phyloP scores from a whole-genome alignment of 2,113 vertebrate species.

The Donacobius atricapilla region DNA sequence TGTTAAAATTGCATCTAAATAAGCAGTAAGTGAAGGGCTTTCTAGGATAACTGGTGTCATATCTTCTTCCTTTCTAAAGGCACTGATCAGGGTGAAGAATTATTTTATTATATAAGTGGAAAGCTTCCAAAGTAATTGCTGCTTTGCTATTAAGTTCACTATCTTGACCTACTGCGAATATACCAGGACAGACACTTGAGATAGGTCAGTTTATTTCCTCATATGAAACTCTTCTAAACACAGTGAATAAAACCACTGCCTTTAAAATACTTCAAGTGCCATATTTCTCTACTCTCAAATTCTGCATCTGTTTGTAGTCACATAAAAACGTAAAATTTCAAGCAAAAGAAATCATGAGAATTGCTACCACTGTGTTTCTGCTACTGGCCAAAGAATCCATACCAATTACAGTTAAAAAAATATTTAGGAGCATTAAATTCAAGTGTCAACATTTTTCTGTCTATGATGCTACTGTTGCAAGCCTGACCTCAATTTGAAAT shows the following conservation, averaged over 20 bases:
- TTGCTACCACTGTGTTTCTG: background rate
- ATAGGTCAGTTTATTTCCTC: background rate
- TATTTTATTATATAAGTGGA: background rate
- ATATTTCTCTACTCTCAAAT: background rate
- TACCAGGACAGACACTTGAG: background rate
- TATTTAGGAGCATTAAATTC: background rate
- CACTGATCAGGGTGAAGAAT: background rate
- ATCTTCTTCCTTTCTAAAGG: background rate
- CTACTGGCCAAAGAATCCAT: background rate
- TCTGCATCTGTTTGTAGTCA: background rate
- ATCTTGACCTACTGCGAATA: background rate
- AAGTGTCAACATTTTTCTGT: background rate
- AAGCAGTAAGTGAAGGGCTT: background rate
- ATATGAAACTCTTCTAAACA: background rate
- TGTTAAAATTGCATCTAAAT: background rate
- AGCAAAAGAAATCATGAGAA: background rate
- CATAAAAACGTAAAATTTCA: background rate
- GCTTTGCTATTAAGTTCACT: background rate
- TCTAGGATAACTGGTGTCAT: background rate
- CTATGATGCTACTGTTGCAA: background rate
- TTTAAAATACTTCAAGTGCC: background rate
- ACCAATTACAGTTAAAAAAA: background rate
- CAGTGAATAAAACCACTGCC: background rate
- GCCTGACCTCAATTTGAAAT: background rate
- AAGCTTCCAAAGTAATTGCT: background rate